Evolutionary conservation across 2,888 invertebrate genomes (phyloP).

Genomic region (Cryptops parisi): DNA sequence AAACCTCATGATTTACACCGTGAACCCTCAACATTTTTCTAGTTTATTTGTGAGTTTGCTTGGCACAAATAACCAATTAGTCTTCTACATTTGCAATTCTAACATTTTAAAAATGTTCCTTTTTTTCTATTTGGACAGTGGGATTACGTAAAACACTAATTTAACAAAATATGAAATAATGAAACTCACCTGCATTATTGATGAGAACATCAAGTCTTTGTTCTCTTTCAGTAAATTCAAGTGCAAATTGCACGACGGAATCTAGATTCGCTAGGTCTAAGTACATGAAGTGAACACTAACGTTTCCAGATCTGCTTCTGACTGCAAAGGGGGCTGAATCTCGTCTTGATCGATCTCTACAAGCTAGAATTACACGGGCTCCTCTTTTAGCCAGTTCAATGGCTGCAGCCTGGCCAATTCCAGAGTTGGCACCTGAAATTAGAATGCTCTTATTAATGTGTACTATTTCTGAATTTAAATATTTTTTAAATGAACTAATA

Average conservation of each 20-base stretch:
- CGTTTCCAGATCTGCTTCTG: conserved; percentile 27
- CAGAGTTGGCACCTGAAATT: conserved; percentile 23
- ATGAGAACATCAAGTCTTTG: conserved; percentile 28
- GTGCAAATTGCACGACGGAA: conserved; percentile 28
- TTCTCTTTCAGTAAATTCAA: conserved; percentile 26
- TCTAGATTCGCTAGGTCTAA: conserved; percentile 28
- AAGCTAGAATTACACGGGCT: conserved; percentile 29
- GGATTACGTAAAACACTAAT: too few relatives aligned
- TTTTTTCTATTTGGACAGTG: too few relatives aligned
- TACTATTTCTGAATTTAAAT: too few relatives aligned
- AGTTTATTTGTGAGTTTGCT: too few relatives aligned
- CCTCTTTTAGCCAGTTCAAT: conserved; percentile 24
- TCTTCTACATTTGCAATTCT: too few relatives aligned
- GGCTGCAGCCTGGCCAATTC: conserved; percentile 22
- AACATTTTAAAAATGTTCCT: too few relatives aligned
- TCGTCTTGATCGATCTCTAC: conserved; percentile 27
- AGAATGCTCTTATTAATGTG: too few relatives aligned
- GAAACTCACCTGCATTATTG: conserved; percentile 33
- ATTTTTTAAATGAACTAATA: too few relatives aligned
- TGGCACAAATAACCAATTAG: too few relatives aligned
- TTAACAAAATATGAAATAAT: too few relatives aligned
- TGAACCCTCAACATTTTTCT: too few relatives aligned
- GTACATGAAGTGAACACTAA: conserved; percentile 26
- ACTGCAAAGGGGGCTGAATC: conserved; percentile 29
- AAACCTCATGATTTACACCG: too few relatives aligned